phyloP scores from a whole-genome alignment of 2,797 vertebrate genomes.

The Bufotes viridis region DNA sequence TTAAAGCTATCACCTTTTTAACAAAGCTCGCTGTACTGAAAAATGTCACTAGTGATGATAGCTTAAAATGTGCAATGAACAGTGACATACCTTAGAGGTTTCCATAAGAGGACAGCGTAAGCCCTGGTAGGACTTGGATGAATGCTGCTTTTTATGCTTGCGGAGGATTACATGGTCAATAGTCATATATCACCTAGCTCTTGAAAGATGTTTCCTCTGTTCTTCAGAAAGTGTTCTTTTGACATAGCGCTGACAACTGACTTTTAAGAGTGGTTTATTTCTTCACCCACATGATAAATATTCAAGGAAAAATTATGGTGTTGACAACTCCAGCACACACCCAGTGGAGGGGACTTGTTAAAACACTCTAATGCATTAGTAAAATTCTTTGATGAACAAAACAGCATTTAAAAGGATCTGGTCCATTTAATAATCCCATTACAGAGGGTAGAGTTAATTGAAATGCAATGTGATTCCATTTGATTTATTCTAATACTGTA shows the following conservation, averaged over 20 bases:
- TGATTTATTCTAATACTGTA: neutral
- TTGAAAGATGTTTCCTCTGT: constrained; percentile 50
- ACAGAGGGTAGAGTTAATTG: neutral
- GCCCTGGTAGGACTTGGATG: neutral
- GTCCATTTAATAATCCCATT: constrained; percentile 7
- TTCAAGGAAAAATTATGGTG: constrained; percentile 39
- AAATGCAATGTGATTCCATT: neutral
- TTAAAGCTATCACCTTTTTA: neutral
- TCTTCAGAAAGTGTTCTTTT: constrained; percentile 49
- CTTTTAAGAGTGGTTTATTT: constrained; percentile 57
- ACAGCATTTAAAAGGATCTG: neutral
- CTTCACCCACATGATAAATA: constrained; percentile 51
- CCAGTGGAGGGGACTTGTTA: constrained; percentile 5
- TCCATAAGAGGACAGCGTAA: neutral
- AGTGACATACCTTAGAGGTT: neutral
- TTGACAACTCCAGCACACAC: constrained; percentile 41
- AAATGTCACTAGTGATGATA: neutral
- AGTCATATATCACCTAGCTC: constrained; percentile 25
- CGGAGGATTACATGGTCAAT: neutral
- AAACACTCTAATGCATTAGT: constrained; percentile 40
- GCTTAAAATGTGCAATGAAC: constrained; percentile 15
- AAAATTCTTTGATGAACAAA: constrained; percentile 23
- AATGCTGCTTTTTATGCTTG: constrained; percentile 11
- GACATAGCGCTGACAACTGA: constrained; percentile 49
- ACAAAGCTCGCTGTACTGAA: neutral